Evolutionary conservation across 1,140 invertebrate genomes (phyloP).

Genomic region (Homarus americanus): DNA sequence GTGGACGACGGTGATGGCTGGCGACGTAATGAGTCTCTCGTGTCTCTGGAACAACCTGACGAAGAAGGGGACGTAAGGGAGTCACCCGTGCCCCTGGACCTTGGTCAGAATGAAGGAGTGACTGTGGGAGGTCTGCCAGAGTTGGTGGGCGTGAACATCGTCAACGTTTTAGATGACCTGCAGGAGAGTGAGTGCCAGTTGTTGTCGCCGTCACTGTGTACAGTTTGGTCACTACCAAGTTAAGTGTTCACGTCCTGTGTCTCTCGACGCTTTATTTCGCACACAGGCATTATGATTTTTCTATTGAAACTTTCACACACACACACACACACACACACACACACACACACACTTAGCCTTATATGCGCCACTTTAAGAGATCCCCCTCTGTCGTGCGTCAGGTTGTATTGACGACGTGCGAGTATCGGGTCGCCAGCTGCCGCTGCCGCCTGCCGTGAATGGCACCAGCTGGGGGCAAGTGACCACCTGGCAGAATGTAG

Average conservation of each 20-base stretch:
- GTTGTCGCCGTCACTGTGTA: too few relatives aligned
- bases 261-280: too few relatives aligned
- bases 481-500: conserved; percentile 19
- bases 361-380: too few relatives aligned
- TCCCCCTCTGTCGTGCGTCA: too few relatives aligned
- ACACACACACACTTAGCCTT: too few relatives aligned
- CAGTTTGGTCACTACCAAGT: too few relatives aligned
- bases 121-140: conserved; percentile 25
- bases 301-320: too few relatives aligned
- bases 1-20: conserved; percentile 45
- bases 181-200: conserved; percentile 12
- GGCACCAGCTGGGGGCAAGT: conserved; percentile 50
- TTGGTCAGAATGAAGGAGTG: not conserved
- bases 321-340: too few relatives aligned
- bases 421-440: conserved; percentile 35
- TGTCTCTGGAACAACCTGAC: not conserved
- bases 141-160: not conserved
- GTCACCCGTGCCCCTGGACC: not conserved
- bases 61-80: not conserved
- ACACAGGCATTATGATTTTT: too few relatives aligned
- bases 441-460: conserved; percentile 38
- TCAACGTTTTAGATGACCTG: conserved; percentile 8
- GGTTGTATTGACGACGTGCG: conserved; percentile 51
- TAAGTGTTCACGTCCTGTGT: too few relatives aligned
- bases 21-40: conserved; percentile 26